A percentile compares a stretch with the other conserved stretches of the same genome.
These are phyloP conservation scores for Caenorhabditis panamensis DNA, from an alignment of 2,888 invertebrate genomes.

Conservation along the genomic window DNA sequence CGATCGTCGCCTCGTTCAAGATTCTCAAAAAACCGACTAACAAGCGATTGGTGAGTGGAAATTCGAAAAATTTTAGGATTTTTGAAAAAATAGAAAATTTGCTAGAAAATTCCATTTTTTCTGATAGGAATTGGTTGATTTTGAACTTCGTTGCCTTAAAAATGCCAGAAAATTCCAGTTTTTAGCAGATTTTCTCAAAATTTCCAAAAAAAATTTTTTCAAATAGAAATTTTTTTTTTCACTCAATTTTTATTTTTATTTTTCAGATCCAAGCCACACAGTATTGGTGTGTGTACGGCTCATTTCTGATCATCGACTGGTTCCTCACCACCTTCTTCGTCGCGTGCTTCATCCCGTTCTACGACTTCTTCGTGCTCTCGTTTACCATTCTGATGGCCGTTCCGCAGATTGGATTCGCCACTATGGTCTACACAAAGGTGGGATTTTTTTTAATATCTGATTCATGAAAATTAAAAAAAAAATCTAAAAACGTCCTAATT, in stretches of 20 bases:
- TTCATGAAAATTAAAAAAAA: background rate
- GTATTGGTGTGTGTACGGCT: slow-evolving; percentile 56
- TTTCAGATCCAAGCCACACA: slow-evolving; percentile 40
- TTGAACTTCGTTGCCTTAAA: background rate
- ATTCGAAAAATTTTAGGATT: background rate
- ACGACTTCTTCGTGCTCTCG: slow-evolving; percentile 44
- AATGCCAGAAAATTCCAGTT: background rate
- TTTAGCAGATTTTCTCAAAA: too few species aligned
- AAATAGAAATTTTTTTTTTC: too few species aligned
- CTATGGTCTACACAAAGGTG: slow-evolving; percentile 45
- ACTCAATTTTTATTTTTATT: too few species aligned
- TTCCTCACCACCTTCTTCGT: slow-evolving; percentile 51
- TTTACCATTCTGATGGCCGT: slow-evolving; percentile 32
- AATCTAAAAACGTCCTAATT: too few species aligned
- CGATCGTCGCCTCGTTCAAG: slow-evolving; percentile 52
- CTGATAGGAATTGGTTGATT: too few species aligned
- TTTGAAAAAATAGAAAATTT: background rate
- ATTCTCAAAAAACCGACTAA: slow-evolving; percentile 53
- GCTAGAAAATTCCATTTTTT: background rate
- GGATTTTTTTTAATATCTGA: background rate
- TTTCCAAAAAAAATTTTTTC: too few species aligned
- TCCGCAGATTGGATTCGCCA: slow-evolving; percentile 49
- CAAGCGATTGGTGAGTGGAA: slow-evolving; percentile 33
- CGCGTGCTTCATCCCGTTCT: slow-evolving; percentile 53
- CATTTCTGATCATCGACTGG: slow-evolving; percentile 43